Conservation (phyloP, 1,140 invertebrate species). For the Nylanderia fulva region DNA sequence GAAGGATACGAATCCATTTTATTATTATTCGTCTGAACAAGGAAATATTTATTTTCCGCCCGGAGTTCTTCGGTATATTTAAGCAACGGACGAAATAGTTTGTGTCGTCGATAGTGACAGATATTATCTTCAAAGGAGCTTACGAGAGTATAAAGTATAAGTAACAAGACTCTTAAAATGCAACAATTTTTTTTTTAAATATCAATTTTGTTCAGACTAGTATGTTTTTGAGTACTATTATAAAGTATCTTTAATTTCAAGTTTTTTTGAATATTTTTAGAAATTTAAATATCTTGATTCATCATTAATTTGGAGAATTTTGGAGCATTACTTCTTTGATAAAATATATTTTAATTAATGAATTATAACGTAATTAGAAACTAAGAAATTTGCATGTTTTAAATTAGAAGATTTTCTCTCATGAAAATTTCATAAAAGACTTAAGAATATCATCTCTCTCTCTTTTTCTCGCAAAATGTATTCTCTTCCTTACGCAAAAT, state of each 20-base stretch:
- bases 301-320: slow-evolving; percentile 9
- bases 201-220: not conserved
- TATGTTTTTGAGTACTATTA: not conserved
- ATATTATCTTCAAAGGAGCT: not conserved
- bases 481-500: slow-evolving; percentile 7
- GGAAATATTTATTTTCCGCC: not conserved
- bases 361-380: not conserved
- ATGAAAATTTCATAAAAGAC: not conserved
- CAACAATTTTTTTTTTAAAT: not conserved
- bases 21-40: not conserved
- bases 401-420: not conserved
- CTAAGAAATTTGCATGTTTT: not conserved
- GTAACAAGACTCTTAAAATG: not conserved
- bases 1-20: not conserved
- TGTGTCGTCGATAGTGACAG: not conserved
- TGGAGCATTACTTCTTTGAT: not conserved
- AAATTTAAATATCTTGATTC: slow-evolving; percentile 19
- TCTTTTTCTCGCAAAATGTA: not conserved
- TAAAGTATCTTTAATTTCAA: not conserved
- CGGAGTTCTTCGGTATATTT: not conserved
- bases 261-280: not conserved
- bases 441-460: slow-evolving; percentile 1
- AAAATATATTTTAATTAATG: not conserved
- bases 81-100: not conserved
- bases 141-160: not conserved